These are phyloP conservation scores for Amphilophus citrinellus DNA, from an alignment of 2,113 vertebrate species.

Conservation along the genomic window DNA sequence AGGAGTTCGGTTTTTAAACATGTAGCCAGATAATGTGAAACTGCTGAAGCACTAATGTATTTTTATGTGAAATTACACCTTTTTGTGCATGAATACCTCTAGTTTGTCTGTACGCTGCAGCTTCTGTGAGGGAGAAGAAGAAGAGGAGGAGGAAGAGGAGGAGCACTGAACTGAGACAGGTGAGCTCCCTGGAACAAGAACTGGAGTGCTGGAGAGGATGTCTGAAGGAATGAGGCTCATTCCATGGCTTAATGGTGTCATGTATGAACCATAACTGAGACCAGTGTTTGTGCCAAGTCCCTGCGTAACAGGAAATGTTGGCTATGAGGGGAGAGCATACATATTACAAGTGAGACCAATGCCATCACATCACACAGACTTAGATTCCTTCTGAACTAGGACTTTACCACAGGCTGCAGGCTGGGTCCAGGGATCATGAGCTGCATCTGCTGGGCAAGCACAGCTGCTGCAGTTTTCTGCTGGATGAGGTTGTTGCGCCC, in stretches of 20 bases:
- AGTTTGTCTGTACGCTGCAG: slow-evolving; percentile 95
- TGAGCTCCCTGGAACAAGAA: slow-evolving; percentile 91
- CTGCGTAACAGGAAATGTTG: slow-evolving; percentile 88
- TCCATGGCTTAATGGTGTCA: slow-evolving; percentile 90
- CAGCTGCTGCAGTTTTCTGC: slow-evolving; percentile 94
- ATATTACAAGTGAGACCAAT: slow-evolving; percentile 14
- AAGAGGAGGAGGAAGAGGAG: slow-evolving; percentile 83
- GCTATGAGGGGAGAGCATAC: slow-evolving; percentile 71
- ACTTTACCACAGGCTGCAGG: slow-evolving; percentile 91
- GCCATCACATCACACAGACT: background rate
- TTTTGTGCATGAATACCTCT: slow-evolving; percentile 83
- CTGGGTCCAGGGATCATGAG: slow-evolving; percentile 94
- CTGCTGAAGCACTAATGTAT: background rate
- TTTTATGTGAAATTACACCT: background rate
- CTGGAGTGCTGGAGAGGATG: slow-evolving; percentile 87
- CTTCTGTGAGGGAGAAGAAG: slow-evolving; percentile 89
- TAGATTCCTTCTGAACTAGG: background rate
- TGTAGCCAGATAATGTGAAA: background rate
- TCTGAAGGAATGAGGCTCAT: slow-evolving; percentile 93
- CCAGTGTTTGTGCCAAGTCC: slow-evolving; percentile 89
- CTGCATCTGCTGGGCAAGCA: slow-evolving; percentile 97
- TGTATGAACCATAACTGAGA: slow-evolving; percentile 93
- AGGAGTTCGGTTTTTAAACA: background rate
- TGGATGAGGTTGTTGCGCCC: slow-evolving; percentile 98
- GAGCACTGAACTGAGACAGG: slow-evolving; percentile 88